phyloP scores from a whole-genome alignment of 64 coral and sea anemone genomes.

The Orbicella faveolata region DNA sequence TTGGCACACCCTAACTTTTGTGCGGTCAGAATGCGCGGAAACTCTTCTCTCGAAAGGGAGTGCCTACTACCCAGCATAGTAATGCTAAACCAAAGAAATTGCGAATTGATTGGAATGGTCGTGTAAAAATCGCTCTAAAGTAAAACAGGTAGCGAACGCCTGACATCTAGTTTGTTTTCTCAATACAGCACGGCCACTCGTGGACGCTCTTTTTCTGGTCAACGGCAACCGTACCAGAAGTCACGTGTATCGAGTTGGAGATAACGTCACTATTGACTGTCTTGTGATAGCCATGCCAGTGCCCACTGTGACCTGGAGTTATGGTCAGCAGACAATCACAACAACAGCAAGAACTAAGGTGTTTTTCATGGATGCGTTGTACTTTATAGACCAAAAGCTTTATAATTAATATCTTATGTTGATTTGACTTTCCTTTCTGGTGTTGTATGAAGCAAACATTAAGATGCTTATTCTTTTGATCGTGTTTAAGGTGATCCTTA shows the following conservation, averaged over 20 bases:
- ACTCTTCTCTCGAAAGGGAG: too few species aligned
- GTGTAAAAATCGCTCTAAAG: too few species aligned
- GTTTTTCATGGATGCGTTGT: neutral
- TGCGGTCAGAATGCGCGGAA: too few species aligned
- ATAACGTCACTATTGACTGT: constrained; percentile 41
- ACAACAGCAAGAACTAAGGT: constrained; percentile 4
- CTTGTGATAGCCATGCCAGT: constrained; percentile 31
- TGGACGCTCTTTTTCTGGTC: constrained; percentile 7
- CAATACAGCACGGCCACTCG: constrained; percentile 18
- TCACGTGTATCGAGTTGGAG: constrained; percentile 28
- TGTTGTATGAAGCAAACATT: neutral
- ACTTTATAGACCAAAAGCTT: neutral
- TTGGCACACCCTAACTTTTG: too few species aligned
- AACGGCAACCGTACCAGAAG: constrained; percentile 27
- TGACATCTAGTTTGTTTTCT: neutral
- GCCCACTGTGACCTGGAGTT: constrained; percentile 15
- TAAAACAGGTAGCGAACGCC: too few species aligned
- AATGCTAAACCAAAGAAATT: too few species aligned
- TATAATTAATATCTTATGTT: neutral
- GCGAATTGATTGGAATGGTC: too few species aligned
- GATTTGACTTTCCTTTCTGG: too few species aligned
- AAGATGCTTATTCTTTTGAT: neutral
- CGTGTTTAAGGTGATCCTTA: constrained; percentile 1
- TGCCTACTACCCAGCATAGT: too few species aligned
- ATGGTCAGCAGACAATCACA: constrained; percentile 4